Evolutionary conservation across 2,113 vertebrate species (phyloP).

Genomic region (Danionella cerebrum): DNA sequence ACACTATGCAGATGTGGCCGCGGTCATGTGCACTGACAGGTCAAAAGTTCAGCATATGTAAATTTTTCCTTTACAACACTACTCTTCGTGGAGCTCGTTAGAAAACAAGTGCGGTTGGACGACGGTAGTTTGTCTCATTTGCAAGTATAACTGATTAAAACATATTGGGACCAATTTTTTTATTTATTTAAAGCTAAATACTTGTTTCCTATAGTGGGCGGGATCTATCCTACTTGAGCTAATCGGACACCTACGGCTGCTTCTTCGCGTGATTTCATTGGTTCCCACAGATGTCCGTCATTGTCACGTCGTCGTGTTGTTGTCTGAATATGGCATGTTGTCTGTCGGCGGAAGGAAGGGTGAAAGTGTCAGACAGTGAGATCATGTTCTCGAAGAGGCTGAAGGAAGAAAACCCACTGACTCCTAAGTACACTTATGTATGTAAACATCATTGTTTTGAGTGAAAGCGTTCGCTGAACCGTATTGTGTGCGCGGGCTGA

Average conservation of each 20-base stretch:
- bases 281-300: slow-evolving; percentile 41
- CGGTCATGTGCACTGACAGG: too few relatives aligned
- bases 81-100: too few relatives aligned
- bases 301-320: not conserved
- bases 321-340: slow-evolving; percentile 3
- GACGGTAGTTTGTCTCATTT: too few relatives aligned
- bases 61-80: too few relatives aligned
- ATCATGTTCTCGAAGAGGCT: slow-evolving; percentile 65
- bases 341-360: slow-evolving; percentile 14
- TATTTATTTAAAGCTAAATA: slow-evolving; percentile 55
- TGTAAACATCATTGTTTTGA: slow-evolving; percentile 32
- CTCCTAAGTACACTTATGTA: slow-evolving; percentile 65
- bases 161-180: not conserved
- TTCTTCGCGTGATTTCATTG: slow-evolving; percentile 43
- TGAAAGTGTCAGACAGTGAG: slow-evolving; percentile 51
- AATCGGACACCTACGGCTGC: slow-evolving; percentile 30
- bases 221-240: slow-evolving; percentile 8
- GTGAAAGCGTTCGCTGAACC: not conserved
- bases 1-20: too few relatives aligned
- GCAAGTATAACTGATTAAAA: not conserved
- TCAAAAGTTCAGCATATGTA: too few relatives aligned
- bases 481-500: not conserved
- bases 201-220: not conserved
- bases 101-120: too few relatives aligned
- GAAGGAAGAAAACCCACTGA: slow-evolving; percentile 57